Evolutionary conservation across 1,140 invertebrate species (phyloP).

Genomic region (Lithobius niger): DNA sequence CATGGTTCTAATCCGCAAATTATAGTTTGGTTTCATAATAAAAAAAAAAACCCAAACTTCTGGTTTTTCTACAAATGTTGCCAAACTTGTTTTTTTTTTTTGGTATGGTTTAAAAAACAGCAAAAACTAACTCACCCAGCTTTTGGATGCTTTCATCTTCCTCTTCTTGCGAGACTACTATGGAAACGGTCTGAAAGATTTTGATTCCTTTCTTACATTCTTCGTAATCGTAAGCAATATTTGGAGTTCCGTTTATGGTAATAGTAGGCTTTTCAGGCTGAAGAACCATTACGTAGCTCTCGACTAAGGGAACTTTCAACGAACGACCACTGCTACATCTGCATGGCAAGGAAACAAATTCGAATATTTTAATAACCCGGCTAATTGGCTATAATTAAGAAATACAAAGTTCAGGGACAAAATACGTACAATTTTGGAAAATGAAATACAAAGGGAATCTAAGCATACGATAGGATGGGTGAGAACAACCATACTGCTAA

Average conservation of each 20-base stretch:
- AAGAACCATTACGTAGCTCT: conserved; percentile 74
- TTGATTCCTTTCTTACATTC: conserved; percentile 67
- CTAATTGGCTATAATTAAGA: too few relatives aligned
- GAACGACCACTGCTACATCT: conserved; percentile 55
- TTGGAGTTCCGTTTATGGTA: conserved; percentile 63
- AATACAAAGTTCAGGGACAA: not conserved
- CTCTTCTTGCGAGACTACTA: conserved; percentile 39
- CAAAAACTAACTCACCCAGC: too few relatives aligned
- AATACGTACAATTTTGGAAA: conserved; percentile 1
- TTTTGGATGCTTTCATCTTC: too few relatives aligned
- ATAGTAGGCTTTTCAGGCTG: conserved; percentile 71
- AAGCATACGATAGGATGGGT: conserved; percentile 3
- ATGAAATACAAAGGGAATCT: not conserved
- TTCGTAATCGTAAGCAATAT: conserved; percentile 67
- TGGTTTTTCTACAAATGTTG: too few relatives aligned
- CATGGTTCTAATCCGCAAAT: too few relatives aligned
- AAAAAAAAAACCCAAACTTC: too few relatives aligned
- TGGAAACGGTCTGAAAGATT: conserved; percentile 66
- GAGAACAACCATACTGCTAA: too few relatives aligned
- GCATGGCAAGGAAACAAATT: conserved; percentile 15
- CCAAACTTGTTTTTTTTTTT: too few relatives aligned
- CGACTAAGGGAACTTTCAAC: conserved; percentile 54
- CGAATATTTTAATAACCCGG: conserved; percentile 1
- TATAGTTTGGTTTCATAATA: too few relatives aligned
- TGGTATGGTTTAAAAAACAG: too few relatives aligned